Percentiles rank a stretch among this genome's conserved stretches.
Conservation (phyloP, 2,888 invertebrate species). For the Automeris io region DNA sequence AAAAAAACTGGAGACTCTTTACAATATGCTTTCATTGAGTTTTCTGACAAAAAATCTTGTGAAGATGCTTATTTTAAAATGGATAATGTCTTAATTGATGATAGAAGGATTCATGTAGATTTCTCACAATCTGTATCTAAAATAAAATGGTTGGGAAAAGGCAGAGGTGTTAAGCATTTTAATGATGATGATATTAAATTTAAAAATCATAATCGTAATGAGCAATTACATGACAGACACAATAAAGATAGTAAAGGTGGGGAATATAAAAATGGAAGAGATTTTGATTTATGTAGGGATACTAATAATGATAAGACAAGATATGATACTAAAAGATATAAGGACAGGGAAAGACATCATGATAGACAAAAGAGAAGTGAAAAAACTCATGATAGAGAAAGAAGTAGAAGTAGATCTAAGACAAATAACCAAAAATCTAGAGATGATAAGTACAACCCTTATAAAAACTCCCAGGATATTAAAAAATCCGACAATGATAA, state of each 20-base stretch:
- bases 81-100: constrained; percentile 99
- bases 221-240: constrained; percentile 23
- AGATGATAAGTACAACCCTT: constrained; percentile 10
- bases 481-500: constrained; percentile 11
- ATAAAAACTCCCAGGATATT: constrained; percentile 7
- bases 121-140: constrained; percentile 99
- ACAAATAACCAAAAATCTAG: constrained; percentile 12
- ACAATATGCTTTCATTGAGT: constrained; percentile 99
- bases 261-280: constrained; percentile 21
- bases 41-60: constrained; percentile 93
- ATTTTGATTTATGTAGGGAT: constrained; percentile 19
- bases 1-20: constrained; percentile 94
- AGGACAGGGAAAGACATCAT: constrained; percentile 16
- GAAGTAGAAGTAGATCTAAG: constrained; percentile 28
- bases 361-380: constrained; percentile 13
- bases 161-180: constrained; percentile 83
- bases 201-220: constrained; percentile 17
- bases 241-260: constrained; percentile 24
- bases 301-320: constrained; percentile 32
- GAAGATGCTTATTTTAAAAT: constrained; percentile 99
- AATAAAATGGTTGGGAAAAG: constrained; percentile 93
- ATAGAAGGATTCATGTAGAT: constrained; percentile 98
- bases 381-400: constrained; percentile 30
- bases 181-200: constrained; percentile 35
- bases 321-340: constrained; percentile 28